Evolutionary conservation across 1,140 invertebrate species (phyloP), one percentile per base, ranked within the genome.

Genomic region (Araneus ventricosus): DNA sequence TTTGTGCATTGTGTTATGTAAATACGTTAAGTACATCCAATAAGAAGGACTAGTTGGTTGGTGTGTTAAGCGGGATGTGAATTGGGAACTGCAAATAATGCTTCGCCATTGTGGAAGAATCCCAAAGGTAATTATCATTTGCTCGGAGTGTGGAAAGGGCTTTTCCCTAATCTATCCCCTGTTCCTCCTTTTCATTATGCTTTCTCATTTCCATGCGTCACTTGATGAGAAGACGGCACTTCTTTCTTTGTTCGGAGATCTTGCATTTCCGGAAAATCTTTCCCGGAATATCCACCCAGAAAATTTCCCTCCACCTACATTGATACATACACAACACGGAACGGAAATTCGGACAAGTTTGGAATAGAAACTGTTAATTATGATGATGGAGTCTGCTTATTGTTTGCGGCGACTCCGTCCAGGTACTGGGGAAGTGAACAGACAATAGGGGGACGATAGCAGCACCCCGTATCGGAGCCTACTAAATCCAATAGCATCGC

Each of bases 151-250:
- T 57, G 91, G 91, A 92, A 87, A 92, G 91, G 91, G 91, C 91
- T 92, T 92, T 88, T 79, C 91, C 70, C 91, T 92, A 92, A 92
- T 92, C 91, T 92, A 75, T 87, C 91, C 91, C 91, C 91, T 87
- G 91, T 80, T 92, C 67, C 91, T 92, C 91, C 91, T 92, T 92
- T 92, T 92, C 91, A 92, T 92, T 92, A 92, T 92, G 84, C 91
- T 92, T 92, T 85, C 91, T 92, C 91, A 92, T 92, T 92, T 92
- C 91, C 84, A 92, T 92, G 91, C 91, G 91, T 92, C 91, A 87
- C 91, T 92, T 92, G 91, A 92, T 92, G 91, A 88, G 91, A 87
- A 92, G 91, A 87, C 91, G 80, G 61, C 82, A 92, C 90, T 92
- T 92, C 90, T 92, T 92, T 92, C 91, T 92, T 92, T 92, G 91